These are phyloP conservation scores for Philereme vetulata DNA, from an alignment of 2,888 invertebrate genomes.

Conservation along the genomic window DNA sequence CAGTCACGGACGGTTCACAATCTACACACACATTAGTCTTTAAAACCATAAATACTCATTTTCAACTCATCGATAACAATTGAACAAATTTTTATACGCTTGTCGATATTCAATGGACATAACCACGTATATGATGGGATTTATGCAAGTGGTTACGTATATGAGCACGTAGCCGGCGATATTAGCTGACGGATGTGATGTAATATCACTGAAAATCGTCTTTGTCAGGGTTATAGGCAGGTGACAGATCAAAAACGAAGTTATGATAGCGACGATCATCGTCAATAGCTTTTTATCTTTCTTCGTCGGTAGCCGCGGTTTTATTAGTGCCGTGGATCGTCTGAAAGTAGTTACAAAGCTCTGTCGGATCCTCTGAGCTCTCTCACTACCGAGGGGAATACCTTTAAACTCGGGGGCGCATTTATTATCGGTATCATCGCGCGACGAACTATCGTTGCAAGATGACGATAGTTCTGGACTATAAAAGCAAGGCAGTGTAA, in stretches of 20 bases:
- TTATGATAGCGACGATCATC: slow-evolving; percentile 96
- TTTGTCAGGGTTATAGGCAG: slow-evolving; percentile 95
- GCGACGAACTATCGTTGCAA: slow-evolving; percentile 44
- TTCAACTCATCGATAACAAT: slow-evolving; percentile 61
- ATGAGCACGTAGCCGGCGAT: slow-evolving; percentile 93
- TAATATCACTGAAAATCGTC: slow-evolving; percentile 85
- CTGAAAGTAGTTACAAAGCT: slow-evolving; percentile 63
- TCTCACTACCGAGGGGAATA: slow-evolving; percentile 48
- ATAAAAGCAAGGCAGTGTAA: slow-evolving; percentile 44
- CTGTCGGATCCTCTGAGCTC: slow-evolving; percentile 49
- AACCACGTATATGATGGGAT: slow-evolving; percentile 96
- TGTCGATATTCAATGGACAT: slow-evolving; percentile 96
- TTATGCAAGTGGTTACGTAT: slow-evolving; percentile 94
- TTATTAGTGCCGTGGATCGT: slow-evolving; percentile 60
- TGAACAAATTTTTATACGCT: slow-evolving; percentile 91
- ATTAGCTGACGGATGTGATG: slow-evolving; percentile 86
- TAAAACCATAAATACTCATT: not conserved
- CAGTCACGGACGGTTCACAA: slow-evolving; percentile 49
- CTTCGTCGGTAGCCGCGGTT: slow-evolving; percentile 87
- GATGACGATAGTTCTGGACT: slow-evolving; percentile 59
- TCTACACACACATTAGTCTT: slow-evolving; percentile 22
- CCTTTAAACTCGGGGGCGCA: slow-evolving; percentile 50
- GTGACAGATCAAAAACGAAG: slow-evolving; percentile 95
- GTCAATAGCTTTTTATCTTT: slow-evolving; percentile 90
- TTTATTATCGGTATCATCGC: slow-evolving; percentile 62